Conservation (phyloP, 2,797 vertebrate species). For the Balearica regulorum region DNA sequence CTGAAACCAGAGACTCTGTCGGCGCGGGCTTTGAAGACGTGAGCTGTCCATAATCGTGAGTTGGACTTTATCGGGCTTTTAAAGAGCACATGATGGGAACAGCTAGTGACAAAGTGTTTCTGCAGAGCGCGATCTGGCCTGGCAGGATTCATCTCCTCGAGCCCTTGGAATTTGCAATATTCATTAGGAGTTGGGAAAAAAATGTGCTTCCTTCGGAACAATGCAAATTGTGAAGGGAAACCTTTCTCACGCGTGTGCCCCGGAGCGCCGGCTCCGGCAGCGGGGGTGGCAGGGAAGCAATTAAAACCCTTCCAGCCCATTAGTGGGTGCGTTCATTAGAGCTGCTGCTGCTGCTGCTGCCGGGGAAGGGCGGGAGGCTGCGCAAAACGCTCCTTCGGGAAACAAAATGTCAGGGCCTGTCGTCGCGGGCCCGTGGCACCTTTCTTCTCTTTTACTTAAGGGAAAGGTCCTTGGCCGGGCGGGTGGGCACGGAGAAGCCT, state of each 20-base stretch:
- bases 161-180: slow-evolving; percentile 47
- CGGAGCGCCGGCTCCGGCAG: neutral
- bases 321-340: neutral
- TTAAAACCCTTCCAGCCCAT: neutral
- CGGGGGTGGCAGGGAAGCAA: neutral
- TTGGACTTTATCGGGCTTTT: slow-evolving; percentile 26
- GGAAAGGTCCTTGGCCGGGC: neutral
- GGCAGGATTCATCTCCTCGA: slow-evolving; percentile 56
- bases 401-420: neutral
- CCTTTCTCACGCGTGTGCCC: neutral
- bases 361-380: neutral
- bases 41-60: slow-evolving; percentile 47
- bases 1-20: slow-evolving; percentile 17
- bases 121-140: slow-evolving; percentile 36
- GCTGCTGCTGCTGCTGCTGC: neutral
- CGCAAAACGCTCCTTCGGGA: neutral
- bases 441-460: neutral
- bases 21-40: slow-evolving; percentile 22
- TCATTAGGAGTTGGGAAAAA: slow-evolving; percentile 30
- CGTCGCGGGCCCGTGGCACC: too few species aligned
- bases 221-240: neutral
- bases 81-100: slow-evolving; percentile 50
- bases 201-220: neutral
- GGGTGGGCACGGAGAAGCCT: neutral
- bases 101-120: slow-evolving; percentile 66